Conservation (phyloP, 1,140 invertebrate genomes). For the Nomia melanderi region DNA sequence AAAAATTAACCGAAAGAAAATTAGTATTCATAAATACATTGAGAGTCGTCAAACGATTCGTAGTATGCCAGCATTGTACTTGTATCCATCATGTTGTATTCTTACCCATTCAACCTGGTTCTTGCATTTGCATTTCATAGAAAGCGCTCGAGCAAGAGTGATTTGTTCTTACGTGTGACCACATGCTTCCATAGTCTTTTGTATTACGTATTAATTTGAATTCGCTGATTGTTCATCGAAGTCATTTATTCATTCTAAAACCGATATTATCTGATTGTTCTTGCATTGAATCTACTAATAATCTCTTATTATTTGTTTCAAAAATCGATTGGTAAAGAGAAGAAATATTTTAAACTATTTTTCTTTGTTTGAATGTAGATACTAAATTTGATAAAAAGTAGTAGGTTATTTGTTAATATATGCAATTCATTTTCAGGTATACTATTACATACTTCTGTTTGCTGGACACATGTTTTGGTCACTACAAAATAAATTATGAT, state of each 20-base stretch:
- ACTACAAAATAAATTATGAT: too few relatives aligned
- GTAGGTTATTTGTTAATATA: too few relatives aligned
- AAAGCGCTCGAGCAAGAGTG: slow-evolving; percentile 1
- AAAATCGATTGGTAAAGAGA: too few relatives aligned
- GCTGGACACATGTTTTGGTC: too few relatives aligned
- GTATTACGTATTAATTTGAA: neutral
- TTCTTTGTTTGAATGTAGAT: too few relatives aligned
- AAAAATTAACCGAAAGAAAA: slow-evolving; percentile 23
- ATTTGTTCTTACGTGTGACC: neutral
- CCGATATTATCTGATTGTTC: too few relatives aligned
- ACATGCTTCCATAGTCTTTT: neutral
- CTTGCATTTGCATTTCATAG: slow-evolving; percentile 3
- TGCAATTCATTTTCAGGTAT: too few relatives aligned
- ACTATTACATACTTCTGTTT: too few relatives aligned
- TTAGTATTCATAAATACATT: slow-evolving; percentile 23
- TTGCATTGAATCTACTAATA: too few relatives aligned
- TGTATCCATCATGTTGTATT: neutral
- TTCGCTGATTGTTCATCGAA: neutral
- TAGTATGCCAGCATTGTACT: neutral
- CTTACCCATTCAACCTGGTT: neutral
- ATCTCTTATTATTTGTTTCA: too few relatives aligned
- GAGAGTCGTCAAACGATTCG: slow-evolving; percentile 18
- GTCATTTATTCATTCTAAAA: neutral
- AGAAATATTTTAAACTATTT: too few relatives aligned
- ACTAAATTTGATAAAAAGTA: too few relatives aligned